Base-by-base conservation (phyloP, 1,140 invertebrate genomes). In the Listronotus bonariensis region DNA sequence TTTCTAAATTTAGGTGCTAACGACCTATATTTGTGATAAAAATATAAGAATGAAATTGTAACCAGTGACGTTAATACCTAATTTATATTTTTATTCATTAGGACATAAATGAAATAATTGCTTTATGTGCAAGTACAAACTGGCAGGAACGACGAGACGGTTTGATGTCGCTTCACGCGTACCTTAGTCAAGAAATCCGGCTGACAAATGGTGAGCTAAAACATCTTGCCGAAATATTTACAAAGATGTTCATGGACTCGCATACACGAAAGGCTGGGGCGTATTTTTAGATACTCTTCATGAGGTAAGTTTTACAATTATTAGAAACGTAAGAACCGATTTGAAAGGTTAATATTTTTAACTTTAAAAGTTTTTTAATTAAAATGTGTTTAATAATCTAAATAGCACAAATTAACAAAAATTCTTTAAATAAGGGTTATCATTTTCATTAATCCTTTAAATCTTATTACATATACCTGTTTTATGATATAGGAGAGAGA, bases 181-280 rank as follows among this genome's bases (percentile, higher is more conserved):
- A 92, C 73, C 82, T 95, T 14, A 85, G 86, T 62, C 85, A 85
- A 74, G 89, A 89, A 42, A 85, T 89, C 17, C 83, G 82, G 14
- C 81, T 96, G 6, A 84, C 84, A 9, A 81, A 84, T 1, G 82
- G 86, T 3, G 91, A 96, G 75, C 80, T 96, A 36, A 87, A 88
- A 45, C 86, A 89, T 68, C 84, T 95, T 7, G 94, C 92, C 0
- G 95, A 97, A 71, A 90, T 96, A 65, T 94, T 97, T 75, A 92
- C 92, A 43, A 92, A 94, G 82, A 95, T 97, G 92, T 97, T 98
- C 74, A 94, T 96, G 86, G 95, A 98, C 79, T 92, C 93, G n/a
- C 94, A 97, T 77, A 26, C n/a, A 96, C 93, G 3, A 97, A 97
- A 81, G 92, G 97, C 48, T 95, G 97, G 79, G 92, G 91, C 49